These are phyloP conservation scores for Bombus waltoni DNA, from an alignment of 1,140 invertebrate genomes.

Conservation along the genomic window DNA sequence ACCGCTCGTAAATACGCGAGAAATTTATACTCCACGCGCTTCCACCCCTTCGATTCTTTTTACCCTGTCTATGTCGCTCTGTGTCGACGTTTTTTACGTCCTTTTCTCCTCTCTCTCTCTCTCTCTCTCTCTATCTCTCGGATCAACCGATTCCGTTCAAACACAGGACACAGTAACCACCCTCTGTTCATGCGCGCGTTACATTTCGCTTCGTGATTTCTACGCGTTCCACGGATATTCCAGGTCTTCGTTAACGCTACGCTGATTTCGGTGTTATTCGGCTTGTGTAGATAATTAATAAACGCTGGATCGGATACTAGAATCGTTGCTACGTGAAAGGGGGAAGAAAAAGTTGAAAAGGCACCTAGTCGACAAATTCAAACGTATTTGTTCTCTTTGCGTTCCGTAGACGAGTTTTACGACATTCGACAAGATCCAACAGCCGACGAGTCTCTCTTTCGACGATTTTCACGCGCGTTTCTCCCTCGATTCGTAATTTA, in stretches of 20 bases:
- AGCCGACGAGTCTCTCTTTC: no score
- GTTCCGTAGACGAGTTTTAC: no score
- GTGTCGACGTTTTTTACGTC: no score
- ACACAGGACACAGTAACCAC: background rate
- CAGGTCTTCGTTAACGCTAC: background rate
- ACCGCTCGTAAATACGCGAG: slow-evolving; percentile 45
- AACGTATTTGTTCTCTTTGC: no score
- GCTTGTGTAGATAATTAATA: no score
- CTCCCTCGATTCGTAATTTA: background rate
- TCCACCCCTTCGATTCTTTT: slow-evolving; percentile 4
- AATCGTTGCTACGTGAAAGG: no score
- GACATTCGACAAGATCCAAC: no score
- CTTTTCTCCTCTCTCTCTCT: no score
- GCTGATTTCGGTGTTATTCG: no score
- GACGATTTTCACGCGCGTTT: background rate
- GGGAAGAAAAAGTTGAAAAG: no score
- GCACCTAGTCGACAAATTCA: no score
- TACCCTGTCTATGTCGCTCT: background rate
- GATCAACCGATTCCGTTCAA: background rate
- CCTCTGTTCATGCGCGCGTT: background rate
- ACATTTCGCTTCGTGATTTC: background rate
- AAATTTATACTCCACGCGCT: slow-evolving; percentile 49
- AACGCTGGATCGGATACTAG: no score
- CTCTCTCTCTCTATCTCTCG: background rate
- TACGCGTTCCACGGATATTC: background rate